Conservation (phyloP, 2,888 invertebrate species). For the Apoda limacodes region DNA sequence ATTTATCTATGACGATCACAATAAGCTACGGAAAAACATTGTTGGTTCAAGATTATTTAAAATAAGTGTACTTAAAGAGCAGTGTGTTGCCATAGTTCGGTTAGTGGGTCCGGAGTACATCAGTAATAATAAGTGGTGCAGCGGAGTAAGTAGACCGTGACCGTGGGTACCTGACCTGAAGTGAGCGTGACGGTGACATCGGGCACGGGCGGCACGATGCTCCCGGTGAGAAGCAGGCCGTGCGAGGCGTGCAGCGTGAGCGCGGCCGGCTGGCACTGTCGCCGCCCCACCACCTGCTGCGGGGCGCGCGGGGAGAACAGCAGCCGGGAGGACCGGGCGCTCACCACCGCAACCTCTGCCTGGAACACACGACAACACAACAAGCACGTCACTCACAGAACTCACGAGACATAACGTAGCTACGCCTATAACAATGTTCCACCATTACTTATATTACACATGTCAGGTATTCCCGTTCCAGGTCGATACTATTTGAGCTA, state of each 20-base stretch:
- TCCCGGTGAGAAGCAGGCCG: conserved; percentile 76
- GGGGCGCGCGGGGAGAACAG: conserved; percentile 78
- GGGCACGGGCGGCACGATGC: conserved; percentile 71
- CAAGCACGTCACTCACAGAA: too few relatives aligned
- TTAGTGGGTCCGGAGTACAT: not conserved
- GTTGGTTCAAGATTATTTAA: too few relatives aligned
- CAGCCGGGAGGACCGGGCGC: conserved; percentile 77
- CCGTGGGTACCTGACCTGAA: conserved; percentile 30
- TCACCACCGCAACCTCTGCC: conserved; percentile 72
- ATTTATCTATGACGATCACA: too few relatives aligned
- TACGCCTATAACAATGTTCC: too few relatives aligned
- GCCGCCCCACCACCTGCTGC: conserved; percentile 65
- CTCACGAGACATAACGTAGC: too few relatives aligned
- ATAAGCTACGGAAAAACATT: conserved; percentile 17
- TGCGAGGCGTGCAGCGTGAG: conserved; percentile 71
- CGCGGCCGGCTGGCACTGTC: conserved; percentile 76
- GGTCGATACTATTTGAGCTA: too few relatives aligned
- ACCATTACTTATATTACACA: too few relatives aligned
- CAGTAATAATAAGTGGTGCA: not conserved
- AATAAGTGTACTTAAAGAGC: too few relatives aligned
- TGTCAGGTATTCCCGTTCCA: too few relatives aligned
- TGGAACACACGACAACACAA: too few relatives aligned
- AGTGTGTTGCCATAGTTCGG: not conserved
- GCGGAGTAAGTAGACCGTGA: too few relatives aligned
- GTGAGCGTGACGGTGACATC: conserved; percentile 69